Evolutionary conservation across 2,113 vertebrate species (phyloP), one percentile per base, ranked within the genome.

Genomic region (Hirundichthys speculiger): DNA sequence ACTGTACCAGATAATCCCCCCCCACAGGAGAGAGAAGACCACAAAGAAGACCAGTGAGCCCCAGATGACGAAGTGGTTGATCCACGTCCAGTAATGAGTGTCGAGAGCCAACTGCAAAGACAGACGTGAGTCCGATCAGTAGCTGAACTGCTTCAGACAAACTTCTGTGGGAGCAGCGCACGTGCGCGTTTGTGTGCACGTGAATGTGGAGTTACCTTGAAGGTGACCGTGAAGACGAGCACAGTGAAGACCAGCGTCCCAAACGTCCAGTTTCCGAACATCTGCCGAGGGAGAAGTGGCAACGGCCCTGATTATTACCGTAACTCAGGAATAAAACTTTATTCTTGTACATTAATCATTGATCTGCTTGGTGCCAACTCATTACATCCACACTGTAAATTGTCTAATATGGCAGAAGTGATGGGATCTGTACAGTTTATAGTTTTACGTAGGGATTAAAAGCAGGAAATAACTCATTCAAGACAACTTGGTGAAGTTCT

Each of bases 51-150:
- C 87, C 72, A 99, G 89, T 0, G 97, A 99, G 27, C 98, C 98
- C 98, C 98, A 99, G 84, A 98, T 97, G 65, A 99, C 94, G 53
- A 99, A 97, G 68, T 99, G 98, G 90, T 98, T 99, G 87, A 98
- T 95, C 97, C 98, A 99, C 0, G 98, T 99, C 98, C 98, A 99
- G 90, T 99, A 97, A 68, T 96, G 96, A 3, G 98, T 99, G 80
- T 99, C 98, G 38, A 99, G 89, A n/a, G 93, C 97, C 77, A 99
- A 87, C 98, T 99, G 24, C 13, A 84, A 75, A 47, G 66, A 40
- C n/a, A 85, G 2, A 76, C 16, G 57, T 0, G 10, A 71, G 13
- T 84, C 3, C 10, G 12, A 18, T 2, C 18, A 25, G 19, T 18
- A 13, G 42, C 10, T 49, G 0, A 39, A n/a, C 18, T n/a, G 3